Evolutionary conservation across 2,888 invertebrate genomes (phyloP).

Genomic region (Tyria jacobaeae): DNA sequence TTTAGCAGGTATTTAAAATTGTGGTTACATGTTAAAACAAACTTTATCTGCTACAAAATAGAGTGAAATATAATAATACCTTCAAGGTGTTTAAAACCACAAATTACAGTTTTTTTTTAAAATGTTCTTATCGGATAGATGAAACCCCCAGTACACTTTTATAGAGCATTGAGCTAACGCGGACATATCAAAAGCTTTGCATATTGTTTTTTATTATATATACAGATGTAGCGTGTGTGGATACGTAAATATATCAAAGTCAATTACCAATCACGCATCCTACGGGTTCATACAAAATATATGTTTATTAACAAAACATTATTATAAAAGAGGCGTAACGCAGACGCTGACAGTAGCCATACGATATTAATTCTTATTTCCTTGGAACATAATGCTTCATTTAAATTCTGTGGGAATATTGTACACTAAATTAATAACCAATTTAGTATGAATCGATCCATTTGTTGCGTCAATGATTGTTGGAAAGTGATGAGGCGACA

Average conservation of each 20-base stretch:
- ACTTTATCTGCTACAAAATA: not conserved
- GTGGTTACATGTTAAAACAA: no score
- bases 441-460: constrained; percentile 70
- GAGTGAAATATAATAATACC: constrained; percentile 5
- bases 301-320: constrained; percentile 35
- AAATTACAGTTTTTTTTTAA: constrained; percentile 7
- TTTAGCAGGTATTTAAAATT: no score
- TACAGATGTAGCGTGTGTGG: not conserved
- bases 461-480: constrained; percentile 60
- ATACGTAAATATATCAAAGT: constrained; percentile 13
- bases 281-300: constrained; percentile 27
- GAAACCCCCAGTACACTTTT: constrained; percentile 12
- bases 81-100: constrained; percentile 4
- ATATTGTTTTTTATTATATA: not conserved
- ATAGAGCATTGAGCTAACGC: constrained; percentile 4
- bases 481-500: constrained; percentile 69
- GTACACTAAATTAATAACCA: constrained; percentile 56
- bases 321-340: constrained; percentile 35
- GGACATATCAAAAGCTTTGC: not conserved
- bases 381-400: constrained; percentile 39
- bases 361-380: constrained; percentile 45
- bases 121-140: constrained; percentile 13
- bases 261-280: constrained; percentile 26
- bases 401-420: constrained; percentile 52
- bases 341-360: constrained; percentile 28